Percentiles rank a stretch among this genome's conserved stretches.
Evolutionary conservation across 2,797 vertebrate species (phyloP).

Genomic region (Rhinichthys osculus): DNA sequence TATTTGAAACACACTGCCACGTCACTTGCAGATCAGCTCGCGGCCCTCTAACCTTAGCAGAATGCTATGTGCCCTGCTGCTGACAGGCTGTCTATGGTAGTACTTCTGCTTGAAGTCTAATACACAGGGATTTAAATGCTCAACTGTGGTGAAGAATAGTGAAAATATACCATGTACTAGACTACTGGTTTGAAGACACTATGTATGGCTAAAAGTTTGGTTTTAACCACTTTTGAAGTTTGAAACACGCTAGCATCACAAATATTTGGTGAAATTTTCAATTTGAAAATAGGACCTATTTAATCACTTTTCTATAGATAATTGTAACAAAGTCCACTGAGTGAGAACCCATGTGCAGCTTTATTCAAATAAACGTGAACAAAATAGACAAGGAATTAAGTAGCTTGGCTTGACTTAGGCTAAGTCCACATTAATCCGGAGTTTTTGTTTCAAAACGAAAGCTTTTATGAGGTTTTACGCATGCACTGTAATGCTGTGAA

Average conservation of each 20-base stretch:
- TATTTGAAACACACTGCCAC: not conserved
- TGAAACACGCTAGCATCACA: not conserved
- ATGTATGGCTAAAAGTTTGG: not conserved
- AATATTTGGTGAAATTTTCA: not conserved
- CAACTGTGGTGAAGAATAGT: not conserved
- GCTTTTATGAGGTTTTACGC: no score
- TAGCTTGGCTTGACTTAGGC: no score
- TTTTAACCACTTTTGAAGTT: not conserved
- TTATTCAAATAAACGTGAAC: no score
- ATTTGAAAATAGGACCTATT: not conserved
- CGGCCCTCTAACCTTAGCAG: not conserved
- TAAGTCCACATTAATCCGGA: no score
- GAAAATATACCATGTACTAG: not conserved
- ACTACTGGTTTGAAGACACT: not conserved
- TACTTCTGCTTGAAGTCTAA: not conserved
- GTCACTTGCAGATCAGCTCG: not conserved
- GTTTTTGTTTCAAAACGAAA: no score
- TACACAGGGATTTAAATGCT: slow-evolving; percentile 5
- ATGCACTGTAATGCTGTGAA: no score
- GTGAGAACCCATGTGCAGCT: no score
- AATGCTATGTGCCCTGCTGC: not conserved
- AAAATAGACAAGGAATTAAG: no score
- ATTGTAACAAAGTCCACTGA: not conserved
- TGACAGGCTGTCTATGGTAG: slow-evolving; percentile 5
- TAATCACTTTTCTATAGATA: not conserved